Conservation (phyloP, 2,888 invertebrate genomes). For the Drosophila rubida region DNA sequence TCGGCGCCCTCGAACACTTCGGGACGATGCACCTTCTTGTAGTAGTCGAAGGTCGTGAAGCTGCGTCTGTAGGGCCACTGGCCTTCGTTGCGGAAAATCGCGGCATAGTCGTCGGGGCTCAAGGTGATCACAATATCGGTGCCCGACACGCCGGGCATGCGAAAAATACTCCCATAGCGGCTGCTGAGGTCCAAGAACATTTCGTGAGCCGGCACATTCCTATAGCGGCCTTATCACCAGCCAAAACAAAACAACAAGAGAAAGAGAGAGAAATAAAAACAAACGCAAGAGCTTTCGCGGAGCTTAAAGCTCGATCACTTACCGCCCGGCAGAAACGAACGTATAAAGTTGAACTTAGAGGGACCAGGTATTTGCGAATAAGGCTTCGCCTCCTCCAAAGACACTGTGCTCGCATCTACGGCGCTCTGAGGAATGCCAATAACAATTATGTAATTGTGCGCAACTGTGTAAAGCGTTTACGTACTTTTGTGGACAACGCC, state of each 20-base stretch:
- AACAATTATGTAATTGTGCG: neutral
- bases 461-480: neutral
- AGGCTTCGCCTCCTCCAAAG: constrained; percentile 68
- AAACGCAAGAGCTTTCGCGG: constrained; percentile 5
- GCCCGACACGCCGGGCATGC: constrained; percentile 83
- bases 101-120: constrained; percentile 86
- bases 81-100: constrained; percentile 85
- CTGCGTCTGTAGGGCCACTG: constrained; percentile 84
- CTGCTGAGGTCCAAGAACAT: constrained; percentile 60
- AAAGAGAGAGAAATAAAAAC: neutral
- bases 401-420: neutral
- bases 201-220: constrained; percentile 48
- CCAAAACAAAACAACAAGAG: constrained; percentile 10
- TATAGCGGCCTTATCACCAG: constrained; percentile 57
- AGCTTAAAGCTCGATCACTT: constrained; percentile 29
- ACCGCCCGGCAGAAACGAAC: constrained; percentile 80
- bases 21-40: constrained; percentile 73
- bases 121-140: constrained; percentile 84
- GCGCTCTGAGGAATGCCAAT: constrained; percentile 20
- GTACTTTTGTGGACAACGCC: constrained; percentile 35
- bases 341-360: constrained; percentile 60
- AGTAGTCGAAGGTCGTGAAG: constrained; percentile 83
- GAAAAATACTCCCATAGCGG: constrained; percentile 84
- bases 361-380: constrained; percentile 78
- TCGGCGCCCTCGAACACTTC: constrained; percentile 67